These are phyloP conservation scores for Myotis yumanensis DNA, from an alignment of 2,113 vertebrate genomes.

Conservation along the genomic window DNA sequence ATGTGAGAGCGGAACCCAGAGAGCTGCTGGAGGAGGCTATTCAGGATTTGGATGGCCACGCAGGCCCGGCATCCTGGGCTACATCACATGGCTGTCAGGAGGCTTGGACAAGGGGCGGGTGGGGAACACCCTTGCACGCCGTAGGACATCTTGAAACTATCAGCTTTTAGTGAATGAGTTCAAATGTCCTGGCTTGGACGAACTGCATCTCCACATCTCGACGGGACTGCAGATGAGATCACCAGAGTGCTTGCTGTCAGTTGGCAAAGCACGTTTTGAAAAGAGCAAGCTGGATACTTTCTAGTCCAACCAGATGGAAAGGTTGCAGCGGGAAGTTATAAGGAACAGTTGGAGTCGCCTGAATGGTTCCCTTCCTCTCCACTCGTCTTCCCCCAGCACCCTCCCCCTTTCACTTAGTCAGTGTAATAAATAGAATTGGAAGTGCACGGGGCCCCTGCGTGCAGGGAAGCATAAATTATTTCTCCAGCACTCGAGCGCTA, in stretches of 20 bases:
- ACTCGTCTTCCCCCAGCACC: background rate
- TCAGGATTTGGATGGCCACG: accelerated
- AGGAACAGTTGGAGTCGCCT: background rate
- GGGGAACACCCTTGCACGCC: background rate
- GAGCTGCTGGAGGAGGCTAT: no score
- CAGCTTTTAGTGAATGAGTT: background rate
- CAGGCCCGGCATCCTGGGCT: background rate
- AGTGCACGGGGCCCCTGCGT: accelerated
- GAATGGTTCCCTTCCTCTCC: background rate
- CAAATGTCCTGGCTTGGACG: background rate
- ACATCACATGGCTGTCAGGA: background rate
- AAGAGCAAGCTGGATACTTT: background rate
- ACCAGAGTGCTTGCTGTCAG: background rate
- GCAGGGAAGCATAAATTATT: slow-evolving; percentile 12
- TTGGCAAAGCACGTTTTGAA: background rate
- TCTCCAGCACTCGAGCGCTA: background rate
- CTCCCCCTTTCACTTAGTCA: background rate
- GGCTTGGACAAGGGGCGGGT: accelerated
- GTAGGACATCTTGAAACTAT: background rate
- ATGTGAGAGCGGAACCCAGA: background rate
- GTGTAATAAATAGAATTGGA: slow-evolving; percentile 9
- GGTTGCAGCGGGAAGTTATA: background rate
- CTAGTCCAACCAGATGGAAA: background rate
- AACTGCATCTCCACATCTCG: background rate
- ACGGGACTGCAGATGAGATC: background rate